Evolutionary conservation across 1,140 invertebrate genomes (phyloP).

Genomic region (Diabrotica virgifera): DNA sequence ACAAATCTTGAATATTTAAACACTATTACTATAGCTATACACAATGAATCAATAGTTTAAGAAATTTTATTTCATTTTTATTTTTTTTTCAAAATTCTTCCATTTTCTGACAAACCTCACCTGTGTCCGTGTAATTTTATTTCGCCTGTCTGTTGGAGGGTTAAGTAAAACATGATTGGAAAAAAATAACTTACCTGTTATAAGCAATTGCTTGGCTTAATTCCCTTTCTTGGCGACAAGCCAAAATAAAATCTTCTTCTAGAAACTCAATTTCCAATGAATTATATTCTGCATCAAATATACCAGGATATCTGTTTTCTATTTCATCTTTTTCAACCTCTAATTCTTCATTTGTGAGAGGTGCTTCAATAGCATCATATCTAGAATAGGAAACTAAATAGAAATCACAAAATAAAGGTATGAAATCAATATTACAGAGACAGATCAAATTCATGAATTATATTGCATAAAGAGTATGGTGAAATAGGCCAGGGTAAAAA

Average conservation of each 20-base stretch:
- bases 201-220: slow-evolving; percentile 17
- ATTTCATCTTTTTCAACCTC: slow-evolving; percentile 19
- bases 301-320: slow-evolving; percentile 23
- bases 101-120: no score
- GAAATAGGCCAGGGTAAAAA: no score
- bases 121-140: no score
- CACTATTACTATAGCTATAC: no score
- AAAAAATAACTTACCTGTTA: slow-evolving; percentile 8
- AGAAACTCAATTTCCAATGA: slow-evolving; percentile 24
- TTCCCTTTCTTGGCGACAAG: slow-evolving; percentile 23
- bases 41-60: no score
- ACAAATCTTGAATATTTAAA: no score
- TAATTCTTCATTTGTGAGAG: neutral
- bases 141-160: no score
- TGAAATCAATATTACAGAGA: no score
- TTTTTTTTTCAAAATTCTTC: no score
- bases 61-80: no score
- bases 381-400: slow-evolving; percentile 6
- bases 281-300: slow-evolving; percentile 32
- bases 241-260: slow-evolving; percentile 22
- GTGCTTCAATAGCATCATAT: neutral
- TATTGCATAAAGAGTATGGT: no score
- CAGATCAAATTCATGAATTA: no score
- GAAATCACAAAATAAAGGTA: neutral
- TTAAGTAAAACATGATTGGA: neutral